Evolutionary conservation across 2,888 invertebrate species (phyloP), one percentile per base, ranked within the genome.

Genomic region (Epicampocera succincta): DNA sequence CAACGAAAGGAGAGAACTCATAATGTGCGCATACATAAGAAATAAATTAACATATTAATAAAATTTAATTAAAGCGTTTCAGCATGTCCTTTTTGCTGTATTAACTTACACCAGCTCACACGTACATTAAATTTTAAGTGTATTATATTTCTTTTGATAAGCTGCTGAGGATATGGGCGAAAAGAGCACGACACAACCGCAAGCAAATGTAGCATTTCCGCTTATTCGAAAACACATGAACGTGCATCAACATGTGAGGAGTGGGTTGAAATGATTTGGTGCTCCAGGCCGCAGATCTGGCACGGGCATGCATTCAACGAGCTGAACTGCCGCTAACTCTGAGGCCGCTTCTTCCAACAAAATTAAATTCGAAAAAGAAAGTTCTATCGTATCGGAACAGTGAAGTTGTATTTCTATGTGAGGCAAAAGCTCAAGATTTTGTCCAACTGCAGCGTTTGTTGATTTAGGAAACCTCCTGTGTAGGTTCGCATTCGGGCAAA

Each of bases 31-130:
- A 25, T 33, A 50, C 58, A 66, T 33, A 50, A 58, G 58, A 73
- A 61, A 73, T 66, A 78, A 79, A 79, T 79, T 68, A 78, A 71
- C 78, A 82, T 82, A 75, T 82, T 75, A 82, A 78, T 78, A 78
- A 82, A 82, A 82, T 82, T 78, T 78, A 82, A 82, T 82, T 82
- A 82, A 82, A 78, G 74, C 82, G 72, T 78, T 82, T 82, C 61
- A 78, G 73, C 69, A 78, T 78, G 82, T 82, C 71, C 78, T 61
- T 78, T 63, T 65, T 60, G 56, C 56, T 40, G 48, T 12, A 69
- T 50, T 50, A 63, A 52, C 15, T 61, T 68, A 60, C 29, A 66
- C 3, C 12, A 21, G 3, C 3, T 38, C 54, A 42, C 40, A 66
- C 13, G 21, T 29, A 21, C 33, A 58, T 68, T 17, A 13, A 65